Percentiles rank a stretch among this genome's conserved stretches.
phyloP scores from a whole-genome alignment of 2,113 vertebrate genomes.

The Ailuropoda melanoleuca region DNA sequence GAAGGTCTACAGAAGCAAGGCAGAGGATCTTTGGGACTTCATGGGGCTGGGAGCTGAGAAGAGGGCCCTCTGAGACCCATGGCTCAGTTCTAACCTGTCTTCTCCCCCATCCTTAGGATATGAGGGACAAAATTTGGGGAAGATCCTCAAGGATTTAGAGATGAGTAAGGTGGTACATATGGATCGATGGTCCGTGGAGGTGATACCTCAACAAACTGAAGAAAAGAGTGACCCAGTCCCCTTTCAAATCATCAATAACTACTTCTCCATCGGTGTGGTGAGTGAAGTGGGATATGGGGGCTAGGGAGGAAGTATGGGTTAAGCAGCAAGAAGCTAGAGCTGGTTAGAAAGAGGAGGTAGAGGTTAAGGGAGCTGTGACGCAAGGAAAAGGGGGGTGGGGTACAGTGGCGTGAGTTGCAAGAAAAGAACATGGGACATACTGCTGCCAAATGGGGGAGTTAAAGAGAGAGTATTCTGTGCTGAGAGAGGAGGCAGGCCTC shows the following conservation, averaged over 20 bases:
- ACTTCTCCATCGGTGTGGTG: constrained; percentile 97
- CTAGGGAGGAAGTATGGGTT: not conserved
- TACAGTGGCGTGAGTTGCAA: not conserved
- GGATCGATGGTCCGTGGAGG: constrained; percentile 94
- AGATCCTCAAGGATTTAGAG: constrained; percentile 91
- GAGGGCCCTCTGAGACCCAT: not conserved
- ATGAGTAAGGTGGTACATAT: constrained; percentile 85
- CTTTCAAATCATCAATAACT: constrained; percentile 97
- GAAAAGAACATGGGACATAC: not conserved
- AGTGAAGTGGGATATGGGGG: constrained; percentile 63
- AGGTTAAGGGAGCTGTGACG: not conserved
- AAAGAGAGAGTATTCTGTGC: not conserved
- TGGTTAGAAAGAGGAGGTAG: not conserved
- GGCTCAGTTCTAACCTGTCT: not conserved
- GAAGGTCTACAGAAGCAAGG: not conserved
- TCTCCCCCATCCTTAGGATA: constrained; percentile 85
- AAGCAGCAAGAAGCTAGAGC: not conserved
- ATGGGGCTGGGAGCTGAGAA: not conserved
- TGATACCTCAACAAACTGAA: constrained; percentile 86
- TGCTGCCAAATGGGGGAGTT: not conserved
- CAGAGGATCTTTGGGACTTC: not conserved
- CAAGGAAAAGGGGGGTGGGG: not conserved
- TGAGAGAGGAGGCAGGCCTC: not conserved
- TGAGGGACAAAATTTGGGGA: constrained; percentile 90
- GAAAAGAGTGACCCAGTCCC: constrained; percentile 94